Evolutionary conservation across 2,113 vertebrate species (phyloP).

Genomic region (Shinisaurus crocodilurus): DNA sequence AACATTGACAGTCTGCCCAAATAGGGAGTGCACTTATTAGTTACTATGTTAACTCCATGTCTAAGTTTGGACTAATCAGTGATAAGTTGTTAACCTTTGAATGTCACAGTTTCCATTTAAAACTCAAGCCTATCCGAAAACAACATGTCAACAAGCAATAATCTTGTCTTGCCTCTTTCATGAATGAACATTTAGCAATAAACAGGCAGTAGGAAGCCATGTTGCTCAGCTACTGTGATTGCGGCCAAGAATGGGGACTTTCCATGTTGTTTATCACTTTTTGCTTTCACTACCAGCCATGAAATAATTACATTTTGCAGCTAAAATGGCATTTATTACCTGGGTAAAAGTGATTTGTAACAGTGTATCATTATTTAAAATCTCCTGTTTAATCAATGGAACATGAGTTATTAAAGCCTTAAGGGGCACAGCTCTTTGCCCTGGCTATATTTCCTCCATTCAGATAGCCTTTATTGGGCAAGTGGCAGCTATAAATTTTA

Average conservation of each 20-base stretch:
- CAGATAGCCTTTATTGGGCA: neutral
- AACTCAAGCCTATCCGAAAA: neutral
- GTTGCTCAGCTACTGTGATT: neutral
- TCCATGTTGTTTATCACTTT: neutral
- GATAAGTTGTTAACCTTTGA: neutral
- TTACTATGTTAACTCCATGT: slow-evolving; percentile 1
- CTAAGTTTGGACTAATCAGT: slow-evolving; percentile 7
- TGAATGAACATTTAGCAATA: neutral
- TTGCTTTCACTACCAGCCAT: neutral
- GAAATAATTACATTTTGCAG: neutral
- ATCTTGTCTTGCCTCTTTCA: neutral
- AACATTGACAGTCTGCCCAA: neutral
- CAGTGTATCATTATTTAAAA: neutral
- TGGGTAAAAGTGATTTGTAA: neutral
- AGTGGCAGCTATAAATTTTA: neutral
- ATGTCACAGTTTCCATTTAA: neutral
- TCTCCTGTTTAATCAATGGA: neutral
- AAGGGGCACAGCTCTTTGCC: neutral
- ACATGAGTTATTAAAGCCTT: neutral
- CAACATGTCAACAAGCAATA: neutral
- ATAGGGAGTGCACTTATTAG: slow-evolving; percentile 2
- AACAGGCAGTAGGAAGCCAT: neutral
- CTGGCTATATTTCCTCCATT: neutral
- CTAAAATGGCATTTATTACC: neutral
- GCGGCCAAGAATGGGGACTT: neutral